Percentiles rank a stretch among this genome's conserved stretches.
These are phyloP conservation scores for Priocnemis perturbator DNA, from an alignment of 2,888 invertebrate species.

Conservation along the genomic window DNA sequence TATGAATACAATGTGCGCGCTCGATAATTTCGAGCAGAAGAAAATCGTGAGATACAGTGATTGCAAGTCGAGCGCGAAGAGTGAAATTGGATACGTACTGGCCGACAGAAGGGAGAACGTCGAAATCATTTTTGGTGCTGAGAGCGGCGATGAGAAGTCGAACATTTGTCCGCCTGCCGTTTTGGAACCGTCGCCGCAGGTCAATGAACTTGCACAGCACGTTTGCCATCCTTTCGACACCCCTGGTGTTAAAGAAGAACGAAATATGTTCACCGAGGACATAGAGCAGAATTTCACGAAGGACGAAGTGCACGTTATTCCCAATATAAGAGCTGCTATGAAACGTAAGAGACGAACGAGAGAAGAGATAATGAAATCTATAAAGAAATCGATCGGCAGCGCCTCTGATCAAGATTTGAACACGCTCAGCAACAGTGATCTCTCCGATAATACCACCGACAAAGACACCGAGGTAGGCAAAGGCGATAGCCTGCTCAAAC, in stretches of 20 bases:
- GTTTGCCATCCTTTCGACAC: neutral
- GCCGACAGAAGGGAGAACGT: slow-evolving; percentile 44
- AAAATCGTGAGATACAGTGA: slow-evolving; percentile 22
- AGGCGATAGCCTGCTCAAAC: slow-evolving; percentile 11
- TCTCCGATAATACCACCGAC: slow-evolving; percentile 26
- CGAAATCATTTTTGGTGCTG: slow-evolving; percentile 52
- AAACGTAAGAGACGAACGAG: slow-evolving; percentile 47
- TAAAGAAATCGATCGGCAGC: slow-evolving; percentile 49
- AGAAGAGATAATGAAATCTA: slow-evolving; percentile 53
- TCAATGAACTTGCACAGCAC: too few relatives aligned
- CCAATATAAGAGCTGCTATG: slow-evolving; percentile 45
- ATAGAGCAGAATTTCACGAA: slow-evolving; percentile 45
- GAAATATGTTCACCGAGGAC: slow-evolving; percentile 43
- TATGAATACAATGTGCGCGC: neutral
- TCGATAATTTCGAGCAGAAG: neutral
- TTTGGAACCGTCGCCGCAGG: neutral
- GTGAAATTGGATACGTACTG: slow-evolving; percentile 33
- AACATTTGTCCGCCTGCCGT: slow-evolving; percentile 7
- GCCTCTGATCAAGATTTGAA: slow-evolving; percentile 36
- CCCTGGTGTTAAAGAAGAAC: slow-evolving; percentile 36
- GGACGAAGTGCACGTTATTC: slow-evolving; percentile 42
- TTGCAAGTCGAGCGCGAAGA: slow-evolving; percentile 33
- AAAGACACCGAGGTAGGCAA: slow-evolving; percentile 21
- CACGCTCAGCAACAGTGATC: slow-evolving; percentile 39
- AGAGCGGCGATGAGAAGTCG: slow-evolving; percentile 51